Percentiles rank a stretch among this genome's conserved stretches.
phyloP scores from a whole-genome alignment of 2,113 vertebrate genomes.

The Sakesphorus luctuosus region DNA sequence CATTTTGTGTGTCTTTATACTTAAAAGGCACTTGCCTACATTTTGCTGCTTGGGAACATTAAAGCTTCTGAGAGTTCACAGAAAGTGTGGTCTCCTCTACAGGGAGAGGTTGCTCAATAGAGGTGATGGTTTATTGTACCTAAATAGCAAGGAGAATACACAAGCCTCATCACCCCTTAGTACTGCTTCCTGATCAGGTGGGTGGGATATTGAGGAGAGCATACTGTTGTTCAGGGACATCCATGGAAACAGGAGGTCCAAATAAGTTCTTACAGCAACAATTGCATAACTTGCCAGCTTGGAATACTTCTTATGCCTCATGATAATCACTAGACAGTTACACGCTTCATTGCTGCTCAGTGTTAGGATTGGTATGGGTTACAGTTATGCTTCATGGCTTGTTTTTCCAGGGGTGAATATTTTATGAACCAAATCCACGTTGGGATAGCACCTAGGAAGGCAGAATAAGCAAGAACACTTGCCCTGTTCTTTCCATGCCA shows the following conservation, averaged over 20 bases:
- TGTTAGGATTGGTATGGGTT: background rate
- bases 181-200: background rate
- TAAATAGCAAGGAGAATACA: background rate
- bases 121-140: background rate
- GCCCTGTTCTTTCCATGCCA: background rate
- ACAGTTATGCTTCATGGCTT: background rate
- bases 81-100: background rate
- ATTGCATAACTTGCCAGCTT: background rate
- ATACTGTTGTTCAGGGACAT: background rate
- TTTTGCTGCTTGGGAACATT: background rate
- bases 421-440: background rate
- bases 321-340: background rate
- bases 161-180: background rate
- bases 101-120: background rate
- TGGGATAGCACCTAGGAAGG: background rate
- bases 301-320: background rate
- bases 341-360: background rate
- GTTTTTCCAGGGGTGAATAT: background rate
- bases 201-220: background rate
- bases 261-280: background rate
- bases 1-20: background rate
- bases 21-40: background rate
- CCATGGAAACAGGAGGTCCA: background rate
- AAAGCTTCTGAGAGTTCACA: background rate
- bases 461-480: background rate